Percentiles rank a stretch among this genome's conserved stretches.
Evolutionary conservation across 2,888 invertebrate genomes (phyloP).

Genomic region (Griposia aprilina): DNA sequence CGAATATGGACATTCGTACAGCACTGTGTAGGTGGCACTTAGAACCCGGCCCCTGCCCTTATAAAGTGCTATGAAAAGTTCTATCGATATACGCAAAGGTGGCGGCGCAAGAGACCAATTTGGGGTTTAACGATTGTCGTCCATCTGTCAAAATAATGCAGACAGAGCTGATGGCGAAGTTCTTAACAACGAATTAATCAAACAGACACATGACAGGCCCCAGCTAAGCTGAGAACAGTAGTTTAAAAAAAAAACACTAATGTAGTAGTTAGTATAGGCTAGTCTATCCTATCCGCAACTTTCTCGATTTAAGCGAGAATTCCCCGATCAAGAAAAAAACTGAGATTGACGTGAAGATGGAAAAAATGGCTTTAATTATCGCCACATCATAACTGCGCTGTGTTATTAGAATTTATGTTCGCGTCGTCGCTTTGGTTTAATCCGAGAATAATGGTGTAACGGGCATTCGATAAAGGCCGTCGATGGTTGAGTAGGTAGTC

Average conservation of each 20-base stretch:
- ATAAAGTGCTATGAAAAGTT: constrained; percentile 79
- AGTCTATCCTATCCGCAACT: constrained; percentile 15
- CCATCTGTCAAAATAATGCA: constrained; percentile 33
- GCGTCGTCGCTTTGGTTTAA: constrained; percentile 54
- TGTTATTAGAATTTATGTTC: constrained; percentile 49
- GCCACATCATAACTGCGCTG: constrained; percentile 31
- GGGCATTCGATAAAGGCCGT: constrained; percentile 47
- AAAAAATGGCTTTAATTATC: constrained; percentile 41
- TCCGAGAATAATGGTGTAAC: constrained; percentile 59
- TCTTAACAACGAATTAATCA: neutral
- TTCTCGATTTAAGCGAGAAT: constrained; percentile 31
- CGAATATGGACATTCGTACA: constrained; percentile 88
- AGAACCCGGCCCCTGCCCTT: constrained; percentile 82
- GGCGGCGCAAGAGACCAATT: constrained; percentile 43
- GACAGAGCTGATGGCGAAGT: neutral
- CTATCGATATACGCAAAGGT: constrained; percentile 65
- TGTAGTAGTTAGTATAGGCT: neutral
- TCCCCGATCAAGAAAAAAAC: constrained; percentile 19
- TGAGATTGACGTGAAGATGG: constrained; percentile 22
- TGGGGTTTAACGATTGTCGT: constrained; percentile 29
- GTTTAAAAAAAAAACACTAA: neutral
- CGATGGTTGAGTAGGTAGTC: constrained; percentile 15
- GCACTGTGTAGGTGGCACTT: constrained; percentile 85
- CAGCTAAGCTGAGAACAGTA: neutral
- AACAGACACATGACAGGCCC: neutral